phyloP scores from a whole-genome alignment of 2,113 vertebrate species.

The Toxotes chatareus region DNA sequence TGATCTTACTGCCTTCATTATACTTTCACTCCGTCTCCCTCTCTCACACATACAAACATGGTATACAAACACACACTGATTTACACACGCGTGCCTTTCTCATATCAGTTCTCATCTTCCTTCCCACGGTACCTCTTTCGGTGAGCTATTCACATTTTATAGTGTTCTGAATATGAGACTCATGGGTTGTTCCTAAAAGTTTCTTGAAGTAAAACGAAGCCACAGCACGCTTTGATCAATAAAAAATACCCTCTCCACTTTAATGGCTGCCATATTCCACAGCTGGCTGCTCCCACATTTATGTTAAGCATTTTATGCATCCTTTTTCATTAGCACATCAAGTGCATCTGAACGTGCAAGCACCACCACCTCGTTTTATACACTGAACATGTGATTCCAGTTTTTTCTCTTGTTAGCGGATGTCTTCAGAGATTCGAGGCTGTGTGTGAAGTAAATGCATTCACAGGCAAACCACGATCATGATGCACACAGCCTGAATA shows the following conservation, averaged over 20 bases:
- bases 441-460: slow-evolving; percentile 27
- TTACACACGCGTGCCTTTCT: not conserved
- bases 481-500: not conserved
- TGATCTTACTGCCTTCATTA: slow-evolving; percentile 44
- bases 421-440: slow-evolving; percentile 13
- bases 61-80: not conserved
- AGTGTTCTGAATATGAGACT: slow-evolving; percentile 45
- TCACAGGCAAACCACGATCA: not conserved
- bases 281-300: slow-evolving; percentile 62
- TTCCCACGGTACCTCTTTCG: slow-evolving; percentile 9
- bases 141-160: slow-evolving; percentile 52
- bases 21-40: not conserved
- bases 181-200: slow-evolving; percentile 43
- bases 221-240: slow-evolving; percentile 56
- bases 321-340: slow-evolving; percentile 62
- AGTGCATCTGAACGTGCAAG: slow-evolving; percentile 49
- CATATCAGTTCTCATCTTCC: slow-evolving; percentile 22
- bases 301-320: slow-evolving; percentile 62
- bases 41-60: not conserved
- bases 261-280: slow-evolving; percentile 65
- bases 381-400: slow-evolving; percentile 15
- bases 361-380: slow-evolving; percentile 22
- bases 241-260: slow-evolving; percentile 54
- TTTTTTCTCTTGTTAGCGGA: slow-evolving; percentile 20
- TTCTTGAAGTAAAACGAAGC: slow-evolving; percentile 43